These are phyloP conservation scores for Timema podura DNA, from an alignment of 2,888 invertebrate genomes.

Conservation along the genomic window DNA sequence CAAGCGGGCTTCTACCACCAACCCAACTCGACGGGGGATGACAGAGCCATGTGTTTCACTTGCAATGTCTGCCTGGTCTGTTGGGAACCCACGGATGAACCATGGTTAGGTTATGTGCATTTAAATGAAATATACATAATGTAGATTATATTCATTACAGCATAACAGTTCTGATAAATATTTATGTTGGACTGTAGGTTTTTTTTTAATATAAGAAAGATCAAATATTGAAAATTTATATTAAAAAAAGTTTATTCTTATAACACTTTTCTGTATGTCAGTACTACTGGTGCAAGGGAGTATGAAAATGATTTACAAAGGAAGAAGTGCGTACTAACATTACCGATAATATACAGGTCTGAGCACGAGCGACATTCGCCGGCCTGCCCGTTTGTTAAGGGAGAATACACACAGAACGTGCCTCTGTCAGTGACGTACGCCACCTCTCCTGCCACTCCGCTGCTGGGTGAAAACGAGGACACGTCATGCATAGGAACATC, in stretches of 20 bases:
- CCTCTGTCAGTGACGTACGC: conserved; percentile 83
- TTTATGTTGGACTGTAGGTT: too few relatives aligned
- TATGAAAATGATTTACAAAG: not conserved
- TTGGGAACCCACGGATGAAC: conserved; percentile 96
- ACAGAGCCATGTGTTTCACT: conserved; percentile 94
- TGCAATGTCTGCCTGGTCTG: conserved; percentile 92
- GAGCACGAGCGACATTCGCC: conserved; percentile 95
- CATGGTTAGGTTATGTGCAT: conserved; percentile 59
- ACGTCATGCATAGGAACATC: conserved; percentile 54
- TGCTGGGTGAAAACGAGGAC: conserved; percentile 55
- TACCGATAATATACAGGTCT: conserved; percentile 49
- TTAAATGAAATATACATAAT: too few relatives aligned
- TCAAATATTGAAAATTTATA: too few relatives aligned
- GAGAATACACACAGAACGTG: conserved; percentile 93
- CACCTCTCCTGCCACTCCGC: conserved; percentile 68
- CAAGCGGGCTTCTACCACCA: conserved; percentile 96
- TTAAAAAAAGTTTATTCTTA: too few relatives aligned
- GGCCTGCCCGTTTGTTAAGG: conserved; percentile 88
- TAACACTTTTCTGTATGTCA: not conserved
- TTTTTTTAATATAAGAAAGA: too few relatives aligned
- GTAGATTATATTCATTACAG: too few relatives aligned
- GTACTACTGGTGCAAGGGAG: not conserved
- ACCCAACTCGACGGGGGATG: conserved; percentile 84
- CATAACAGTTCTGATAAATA: too few relatives aligned
- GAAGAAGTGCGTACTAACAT: not conserved